Conservation (phyloP, 2,888 invertebrate genomes). For the Eurois occulta region DNA sequence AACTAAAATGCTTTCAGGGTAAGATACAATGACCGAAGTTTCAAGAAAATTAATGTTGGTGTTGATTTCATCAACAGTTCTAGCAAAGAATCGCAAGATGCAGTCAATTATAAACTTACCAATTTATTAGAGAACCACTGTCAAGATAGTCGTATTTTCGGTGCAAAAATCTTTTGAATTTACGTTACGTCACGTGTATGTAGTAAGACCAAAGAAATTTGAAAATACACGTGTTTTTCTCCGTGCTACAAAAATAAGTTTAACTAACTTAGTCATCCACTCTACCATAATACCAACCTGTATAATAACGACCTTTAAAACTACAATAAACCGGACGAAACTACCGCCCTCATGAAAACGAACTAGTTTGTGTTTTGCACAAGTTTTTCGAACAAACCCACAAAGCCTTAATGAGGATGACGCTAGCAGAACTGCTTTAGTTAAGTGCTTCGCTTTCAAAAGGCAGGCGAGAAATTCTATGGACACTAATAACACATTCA, state of each 20-base stretch:
- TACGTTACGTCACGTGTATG: background rate
- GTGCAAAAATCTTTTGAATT: background rate
- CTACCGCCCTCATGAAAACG: conserved; percentile 25
- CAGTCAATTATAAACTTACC: background rate
- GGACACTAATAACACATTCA: conserved; percentile 9
- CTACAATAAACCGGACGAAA: conserved; percentile 24
- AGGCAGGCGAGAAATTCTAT: conserved; percentile 29
- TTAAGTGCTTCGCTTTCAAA: conserved; percentile 40
- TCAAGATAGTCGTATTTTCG: background rate
- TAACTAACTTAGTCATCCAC: background rate
- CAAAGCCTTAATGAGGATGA: conserved; percentile 49
- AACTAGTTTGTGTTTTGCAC: conserved; percentile 14
- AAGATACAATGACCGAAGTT: background rate
- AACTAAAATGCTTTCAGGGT: background rate
- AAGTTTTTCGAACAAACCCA: conserved; percentile 33
- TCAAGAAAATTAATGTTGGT: background rate
- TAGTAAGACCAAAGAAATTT: background rate
- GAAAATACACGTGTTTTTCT: background rate
- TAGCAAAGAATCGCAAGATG: background rate
- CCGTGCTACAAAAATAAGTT: background rate
- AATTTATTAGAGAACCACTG: background rate
- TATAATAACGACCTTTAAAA: conserved; percentile 15
- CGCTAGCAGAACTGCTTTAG: conserved; percentile 43
- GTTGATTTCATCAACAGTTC: background rate
- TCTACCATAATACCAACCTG: background rate